Percentiles rank a stretch among this genome's conserved stretches.
These are phyloP conservation scores for Drosophila serrata DNA, from an alignment of 1,140 invertebrate species.

Conservation along the genomic window DNA sequence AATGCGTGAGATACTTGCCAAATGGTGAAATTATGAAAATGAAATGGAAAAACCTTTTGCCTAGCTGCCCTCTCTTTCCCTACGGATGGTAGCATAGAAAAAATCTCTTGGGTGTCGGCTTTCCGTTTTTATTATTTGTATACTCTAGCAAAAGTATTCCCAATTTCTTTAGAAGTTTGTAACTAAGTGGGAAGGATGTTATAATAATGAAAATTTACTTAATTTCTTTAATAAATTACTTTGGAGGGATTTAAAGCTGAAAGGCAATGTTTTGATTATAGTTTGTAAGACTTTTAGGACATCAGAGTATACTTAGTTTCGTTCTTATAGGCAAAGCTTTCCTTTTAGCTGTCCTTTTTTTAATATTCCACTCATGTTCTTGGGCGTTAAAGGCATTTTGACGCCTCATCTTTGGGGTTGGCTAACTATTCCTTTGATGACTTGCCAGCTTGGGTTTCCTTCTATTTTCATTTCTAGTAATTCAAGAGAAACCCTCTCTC, in stretches of 20 bases:
- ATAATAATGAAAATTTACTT: neutral
- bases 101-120: constrained; percentile 18
- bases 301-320: neutral
- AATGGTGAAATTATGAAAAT: constrained; percentile 81
- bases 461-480: neutral
- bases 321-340: neutral
- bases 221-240: neutral
- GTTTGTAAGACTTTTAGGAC: neutral
- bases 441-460: constrained; percentile 32
- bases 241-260: neutral
- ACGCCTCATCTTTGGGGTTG: constrained; percentile 54
- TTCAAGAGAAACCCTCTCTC: neutral
- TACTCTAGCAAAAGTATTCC: constrained; percentile 4
- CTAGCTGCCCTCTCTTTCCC: neutral
- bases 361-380: constrained; percentile 57
- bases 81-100: neutral
- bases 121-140: constrained; percentile 9
- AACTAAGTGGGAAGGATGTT: neutral
- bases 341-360: constrained; percentile 25
- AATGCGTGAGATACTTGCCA: constrained; percentile 81
- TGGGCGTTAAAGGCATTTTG: constrained; percentile 46
- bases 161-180: neutral
- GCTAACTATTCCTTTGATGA: constrained; percentile 32
- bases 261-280: neutral
- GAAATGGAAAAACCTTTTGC: constrained; percentile 59